phyloP scores from a whole-genome alignment of 2,113 vertebrate genomes.

The Cyanistes caeruleus region DNA sequence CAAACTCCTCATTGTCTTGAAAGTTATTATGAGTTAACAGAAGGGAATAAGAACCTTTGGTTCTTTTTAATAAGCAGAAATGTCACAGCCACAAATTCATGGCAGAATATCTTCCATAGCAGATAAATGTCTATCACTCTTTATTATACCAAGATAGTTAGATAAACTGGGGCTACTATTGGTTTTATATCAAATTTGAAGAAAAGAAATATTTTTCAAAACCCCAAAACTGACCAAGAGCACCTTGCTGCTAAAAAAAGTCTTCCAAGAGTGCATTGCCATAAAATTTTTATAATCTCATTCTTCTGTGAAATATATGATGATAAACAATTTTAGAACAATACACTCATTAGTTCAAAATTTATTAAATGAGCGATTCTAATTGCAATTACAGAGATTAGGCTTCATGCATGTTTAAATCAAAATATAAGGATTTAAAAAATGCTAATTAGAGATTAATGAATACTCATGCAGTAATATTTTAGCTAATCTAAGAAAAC shows the following conservation, averaged over 20 bases:
- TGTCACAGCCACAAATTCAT: background rate
- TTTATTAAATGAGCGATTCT: background rate
- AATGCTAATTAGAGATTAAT: slow-evolving; percentile 63
- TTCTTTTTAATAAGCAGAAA: background rate
- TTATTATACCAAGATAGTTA: background rate
- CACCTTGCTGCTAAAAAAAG: background rate
- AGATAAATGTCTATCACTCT: background rate
- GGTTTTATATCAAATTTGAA: background rate
- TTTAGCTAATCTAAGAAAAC: slow-evolving; percentile 19
- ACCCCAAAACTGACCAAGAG: background rate
- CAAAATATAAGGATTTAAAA: slow-evolving; percentile 42
- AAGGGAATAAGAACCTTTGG: background rate
- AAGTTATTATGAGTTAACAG: background rate
- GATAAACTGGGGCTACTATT: background rate
- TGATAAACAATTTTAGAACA: slow-evolving; percentile 11
- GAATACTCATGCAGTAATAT: slow-evolving; percentile 31
- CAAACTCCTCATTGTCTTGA: background rate
- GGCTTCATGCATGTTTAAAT: slow-evolving; percentile 44
- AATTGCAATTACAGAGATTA: slow-evolving; percentile 36
- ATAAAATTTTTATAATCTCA: background rate
- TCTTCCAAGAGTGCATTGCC: background rate
- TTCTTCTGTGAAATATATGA: background rate
- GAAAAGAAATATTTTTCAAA: background rate
- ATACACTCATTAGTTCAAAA: slow-evolving; percentile 1
- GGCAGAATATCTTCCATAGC: background rate